Evolutionary conservation across 2,888 invertebrate species (phyloP), one percentile per base, ranked within the genome.

Genomic region (Mimachlamys varia): DNA sequence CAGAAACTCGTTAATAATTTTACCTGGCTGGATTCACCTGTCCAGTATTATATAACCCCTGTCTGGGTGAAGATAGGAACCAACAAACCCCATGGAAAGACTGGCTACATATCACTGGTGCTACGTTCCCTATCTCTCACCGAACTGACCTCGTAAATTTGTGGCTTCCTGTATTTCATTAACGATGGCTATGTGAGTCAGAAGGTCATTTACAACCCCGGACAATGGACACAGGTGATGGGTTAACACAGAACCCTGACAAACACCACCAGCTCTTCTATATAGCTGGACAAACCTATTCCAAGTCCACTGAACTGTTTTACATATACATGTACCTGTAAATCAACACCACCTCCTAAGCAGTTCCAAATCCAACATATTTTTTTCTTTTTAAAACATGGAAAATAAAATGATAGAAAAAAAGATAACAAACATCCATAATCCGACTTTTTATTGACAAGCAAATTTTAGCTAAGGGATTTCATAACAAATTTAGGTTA

Each of bases 1-100:
- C 76, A 33, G 76, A 33, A 76, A 76, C 76, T 76, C 33, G 62
- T 62, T 62, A 62, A 17, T 12, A 76, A 33, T 76, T 76, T 27
- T 33, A 76, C 76, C 76, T 76, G 76, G 76, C 33, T 76, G 27
- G 27, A 76, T 76, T 33, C 76, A 76, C 76, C 76, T 76, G 76
- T 76, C 76, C 27, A 76, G 76, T 33, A 33, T 76, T 76, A 76
- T 76, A 76, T 76, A 76, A 76, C 76, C 76, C 76, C 19, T 27
- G 76, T 76, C 76, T 27, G 76, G 27, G 27, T 27, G 27, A 33
- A 10, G 0, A 5, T 76, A 33, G 58, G n/a, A 58, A 58, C 58
- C 58, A 12, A 27, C 12, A 44, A 2, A 33, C 22, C 33, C 10
- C 13, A 76, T 33, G 33, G 76, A 76, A 76, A 76, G 76, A 76